Conservation (phyloP, 2,888 invertebrate species). For the Glyphotaelius pellucidus region DNA sequence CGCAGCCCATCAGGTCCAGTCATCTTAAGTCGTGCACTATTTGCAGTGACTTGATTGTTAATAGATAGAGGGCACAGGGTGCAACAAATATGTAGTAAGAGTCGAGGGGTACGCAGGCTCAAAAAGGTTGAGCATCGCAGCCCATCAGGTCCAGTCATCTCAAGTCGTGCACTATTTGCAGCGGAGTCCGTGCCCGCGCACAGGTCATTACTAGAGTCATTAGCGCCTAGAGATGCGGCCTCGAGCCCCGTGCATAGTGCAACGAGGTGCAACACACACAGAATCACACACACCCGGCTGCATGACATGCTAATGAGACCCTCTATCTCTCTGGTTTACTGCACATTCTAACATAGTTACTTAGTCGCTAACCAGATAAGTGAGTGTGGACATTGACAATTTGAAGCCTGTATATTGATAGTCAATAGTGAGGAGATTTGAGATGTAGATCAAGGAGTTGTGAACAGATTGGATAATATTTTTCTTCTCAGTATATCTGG, state of each 20-base stretch:
- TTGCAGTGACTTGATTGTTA: too few relatives aligned
- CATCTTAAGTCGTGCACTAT: neutral
- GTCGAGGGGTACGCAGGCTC: too few relatives aligned
- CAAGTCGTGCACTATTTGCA: neutral
- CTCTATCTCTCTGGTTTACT: neutral
- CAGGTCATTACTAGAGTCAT: constrained; percentile 11
- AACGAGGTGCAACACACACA: neutral
- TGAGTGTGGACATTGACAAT: neutral
- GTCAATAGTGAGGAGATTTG: neutral
- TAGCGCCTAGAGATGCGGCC: neutral
- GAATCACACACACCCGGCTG: neutral
- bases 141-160: neutral
- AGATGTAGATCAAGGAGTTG: neutral
- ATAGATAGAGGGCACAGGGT: too few relatives aligned
- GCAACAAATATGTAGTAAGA: too few relatives aligned
- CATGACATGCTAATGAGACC: neutral
- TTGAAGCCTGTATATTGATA: neutral
- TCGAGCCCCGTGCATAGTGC: neutral
- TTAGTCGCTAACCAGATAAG: neutral
- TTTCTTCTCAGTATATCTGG: too few relatives aligned
- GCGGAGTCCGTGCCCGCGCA: neutral
- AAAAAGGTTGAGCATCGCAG: neutral
- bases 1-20: neutral
- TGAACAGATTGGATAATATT: too few relatives aligned
- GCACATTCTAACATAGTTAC: neutral